Evolutionary conservation across 2,797 vertebrate genomes (phyloP).

Genomic region (Danio choprae): DNA sequence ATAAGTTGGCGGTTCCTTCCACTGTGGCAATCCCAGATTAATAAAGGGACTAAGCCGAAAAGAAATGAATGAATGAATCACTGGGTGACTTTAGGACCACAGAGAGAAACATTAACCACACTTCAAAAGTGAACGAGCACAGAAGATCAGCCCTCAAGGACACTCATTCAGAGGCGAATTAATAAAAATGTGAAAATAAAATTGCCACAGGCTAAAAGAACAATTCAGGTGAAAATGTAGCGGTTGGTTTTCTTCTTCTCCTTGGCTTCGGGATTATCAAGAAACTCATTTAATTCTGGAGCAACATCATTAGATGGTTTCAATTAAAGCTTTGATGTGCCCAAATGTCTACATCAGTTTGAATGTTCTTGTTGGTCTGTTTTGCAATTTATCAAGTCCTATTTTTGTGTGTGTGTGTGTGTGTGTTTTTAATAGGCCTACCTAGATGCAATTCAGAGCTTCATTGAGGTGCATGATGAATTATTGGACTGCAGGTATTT

Average conservation of each 20-base stretch:
- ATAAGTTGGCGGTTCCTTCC: too few species aligned
- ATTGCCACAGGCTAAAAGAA: background rate
- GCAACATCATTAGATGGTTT: constrained; percentile 5
- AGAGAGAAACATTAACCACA: background rate
- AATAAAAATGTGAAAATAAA: constrained; percentile 22
- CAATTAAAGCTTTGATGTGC: constrained; percentile 18
- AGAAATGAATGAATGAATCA: too few species aligned
- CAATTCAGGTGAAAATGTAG: constrained; percentile 14
- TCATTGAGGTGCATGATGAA: background rate
- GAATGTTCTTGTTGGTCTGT: background rate
- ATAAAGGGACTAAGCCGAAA: too few species aligned
- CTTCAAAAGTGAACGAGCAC: constrained; percentile 19
- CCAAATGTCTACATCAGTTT: constrained; percentile 1
- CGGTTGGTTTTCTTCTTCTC: background rate
- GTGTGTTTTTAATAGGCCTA: background rate
- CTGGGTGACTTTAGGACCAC: background rate
- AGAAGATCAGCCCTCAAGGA: background rate
- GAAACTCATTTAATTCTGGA: background rate
- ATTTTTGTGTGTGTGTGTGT: too few species aligned
- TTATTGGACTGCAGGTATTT: background rate
- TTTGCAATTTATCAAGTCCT: background rate
- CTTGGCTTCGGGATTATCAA: constrained; percentile 6
- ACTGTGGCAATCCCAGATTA: too few species aligned
- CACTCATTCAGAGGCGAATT: constrained; percentile 7
- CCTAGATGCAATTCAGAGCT: background rate